Evolutionary conservation across 2,113 vertebrate genomes (phyloP), one percentile per base, ranked within the genome.

Genomic region (Otus sunia): DNA sequence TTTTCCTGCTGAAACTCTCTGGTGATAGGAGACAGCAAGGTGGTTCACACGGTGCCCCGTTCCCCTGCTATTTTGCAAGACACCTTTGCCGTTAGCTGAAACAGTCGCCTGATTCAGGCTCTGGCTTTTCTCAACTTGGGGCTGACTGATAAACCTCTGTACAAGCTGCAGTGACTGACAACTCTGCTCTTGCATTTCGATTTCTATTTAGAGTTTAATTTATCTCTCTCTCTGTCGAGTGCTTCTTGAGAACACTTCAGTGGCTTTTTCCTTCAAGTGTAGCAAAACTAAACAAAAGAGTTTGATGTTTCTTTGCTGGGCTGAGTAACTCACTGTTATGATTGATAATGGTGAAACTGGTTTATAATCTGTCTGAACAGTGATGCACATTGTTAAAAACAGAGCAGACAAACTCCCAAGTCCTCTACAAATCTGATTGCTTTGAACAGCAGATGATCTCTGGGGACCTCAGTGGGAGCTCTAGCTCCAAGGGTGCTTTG

Each of bases 121-220:
- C 62, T 73, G 66, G 21, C 55, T 84, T 86, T 37, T 96, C 43
- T 76, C 32, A 34, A 0, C 68, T 88, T 30, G 39, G 30, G 39
- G 55, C 84, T 76, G 64, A 41, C 86, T 85, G 74, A 43, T 27
- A 58, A 85, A 92, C 77, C 58, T 60, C 58, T 22, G 20, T n/a
- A 64, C 0, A 5, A 87, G 62, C 58, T 2, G 3, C 19, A 13
- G 60, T 71, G 55, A 92, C 82, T 74, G 85, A 85, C 0, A 19
- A 91, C 36, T 95, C 53, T 81, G 76, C 67, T 91, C 56, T 94
- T 6, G 2, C 72, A 74, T 95, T 96, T 95, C 86, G 60, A 84
- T 92, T 97, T 82, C 88, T 94, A 74, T 95, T 97, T 97, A 91
- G 53, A 68, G 86, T 92, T 94, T 90, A 94, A 95, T 96, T 95